Base-by-base conservation (phyloP, 2,797 vertebrate genomes). In the Furcifer pardalis region DNA sequence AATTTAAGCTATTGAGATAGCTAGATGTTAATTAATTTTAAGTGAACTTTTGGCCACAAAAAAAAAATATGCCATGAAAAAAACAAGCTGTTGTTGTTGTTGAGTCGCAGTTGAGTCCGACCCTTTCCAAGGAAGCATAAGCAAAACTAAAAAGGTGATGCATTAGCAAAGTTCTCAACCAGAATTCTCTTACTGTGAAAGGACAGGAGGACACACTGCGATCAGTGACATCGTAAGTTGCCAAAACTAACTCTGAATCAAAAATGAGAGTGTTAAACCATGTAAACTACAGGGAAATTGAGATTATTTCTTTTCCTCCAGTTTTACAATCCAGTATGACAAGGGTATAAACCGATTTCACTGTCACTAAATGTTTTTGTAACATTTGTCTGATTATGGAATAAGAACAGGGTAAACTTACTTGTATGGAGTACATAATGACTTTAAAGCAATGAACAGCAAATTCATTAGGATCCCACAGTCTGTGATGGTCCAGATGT, bases 381-480 rank as follows among this genome's bases (percentile, higher is more conserved):
- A n/a, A n/a, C n/a, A n/a, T n/a, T 66, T 27, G n/a, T 62, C 23
- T 81, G 44, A 72, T 35, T 25, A 25, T 49, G 30, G 79, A 2
- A 1, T 23, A 78, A 59, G 75, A 10, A 21, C 23, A 7, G 35
- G 56, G 13, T 63, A 87, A 83, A 71, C 86, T 75, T 92, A 98
- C 98, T 98, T 99, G 98, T 94, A 99, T 99, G 86, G 98, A 99
- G 95, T 99, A 99, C 98, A 99, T 99, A 92, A 98, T 98, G 93
- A 99, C 98, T 93, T 98, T 97, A 95, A 99, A 99, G 93, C 98
- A 99, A 93, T 97, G 98, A 32, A 99, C 98, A 0, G 98, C 97
- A 94, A 99, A 99, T 93, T 99, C 98, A 44, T 99, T 99, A 56
- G 98, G 98, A 84, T 99, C 98, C 98, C 98, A 99, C 21, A 99